Percentiles rank a stretch among this genome's conserved stretches.
These are phyloP conservation scores for Ochropleura leucogaster DNA, from an alignment of 2,888 invertebrate genomes.

Conservation along the genomic window DNA sequence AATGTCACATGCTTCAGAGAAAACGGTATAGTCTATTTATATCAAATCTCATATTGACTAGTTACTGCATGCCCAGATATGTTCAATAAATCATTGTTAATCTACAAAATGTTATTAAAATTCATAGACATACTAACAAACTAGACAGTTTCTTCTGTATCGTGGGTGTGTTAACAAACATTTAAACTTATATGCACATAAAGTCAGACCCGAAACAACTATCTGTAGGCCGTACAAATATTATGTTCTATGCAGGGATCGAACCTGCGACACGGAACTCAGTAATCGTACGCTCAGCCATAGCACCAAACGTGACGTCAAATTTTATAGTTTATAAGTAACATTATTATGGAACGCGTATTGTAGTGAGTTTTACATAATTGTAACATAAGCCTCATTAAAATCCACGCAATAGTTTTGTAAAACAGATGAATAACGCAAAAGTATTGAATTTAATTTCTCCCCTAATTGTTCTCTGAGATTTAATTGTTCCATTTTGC, in stretches of 20 bases:
- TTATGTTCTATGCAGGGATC: too few species aligned
- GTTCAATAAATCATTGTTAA: constrained; percentile 1
- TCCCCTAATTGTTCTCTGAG: constrained; percentile 18
- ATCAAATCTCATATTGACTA: not conserved
- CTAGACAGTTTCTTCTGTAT: too few species aligned
- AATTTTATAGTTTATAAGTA: not conserved
- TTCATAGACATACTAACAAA: not conserved
- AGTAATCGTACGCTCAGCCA: too few species aligned
- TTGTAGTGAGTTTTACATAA: not conserved
- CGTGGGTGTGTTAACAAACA: too few species aligned
- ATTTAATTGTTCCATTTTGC: constrained; percentile 35
- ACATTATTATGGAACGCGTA: constrained; percentile 1
- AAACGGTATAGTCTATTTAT: not conserved
- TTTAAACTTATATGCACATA: too few species aligned
- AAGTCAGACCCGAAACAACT: too few species aligned
- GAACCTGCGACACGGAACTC: too few species aligned
- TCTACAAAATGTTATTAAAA: not conserved
- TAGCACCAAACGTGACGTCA: too few species aligned
- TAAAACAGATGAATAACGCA: constrained; percentile 7
- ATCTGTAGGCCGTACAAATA: too few species aligned
- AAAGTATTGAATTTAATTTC: constrained; percentile 22
- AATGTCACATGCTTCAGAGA: too few species aligned
- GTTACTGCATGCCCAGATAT: not conserved
- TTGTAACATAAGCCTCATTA: constrained; percentile 55
- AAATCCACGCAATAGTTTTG: constrained; percentile 48